phyloP scores from a whole-genome alignment of 2,888 invertebrate genomes.

The Argyresthia albistria region DNA sequence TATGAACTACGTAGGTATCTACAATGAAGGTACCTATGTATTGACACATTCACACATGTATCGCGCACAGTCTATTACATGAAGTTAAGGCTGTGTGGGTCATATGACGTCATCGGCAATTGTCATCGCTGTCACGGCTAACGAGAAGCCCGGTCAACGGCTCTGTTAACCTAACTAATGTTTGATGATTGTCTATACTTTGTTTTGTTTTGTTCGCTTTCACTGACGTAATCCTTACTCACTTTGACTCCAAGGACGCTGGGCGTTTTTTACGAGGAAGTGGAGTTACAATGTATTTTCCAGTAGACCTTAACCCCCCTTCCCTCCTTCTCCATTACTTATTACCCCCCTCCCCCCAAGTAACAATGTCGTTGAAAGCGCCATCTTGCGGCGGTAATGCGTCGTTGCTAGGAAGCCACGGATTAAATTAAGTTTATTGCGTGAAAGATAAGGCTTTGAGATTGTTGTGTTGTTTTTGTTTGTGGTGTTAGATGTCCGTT shows the following conservation, averaged over 20 bases:
- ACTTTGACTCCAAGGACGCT: slow-evolving; percentile 43
- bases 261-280: slow-evolving; percentile 58
- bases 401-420: slow-evolving; percentile 58
- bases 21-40: slow-evolving; percentile 36
- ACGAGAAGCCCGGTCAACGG: slow-evolving; percentile 48
- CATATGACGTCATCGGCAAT: slow-evolving; percentile 60
- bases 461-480: too few species aligned
- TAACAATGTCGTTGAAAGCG: slow-evolving; percentile 16
- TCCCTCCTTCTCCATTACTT: slow-evolving; percentile 16
- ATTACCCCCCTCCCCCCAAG: slow-evolving; percentile 32
- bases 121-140: slow-evolving; percentile 66
- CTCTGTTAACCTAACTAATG: slow-evolving; percentile 8
- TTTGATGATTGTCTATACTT: background rate
- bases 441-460: too few species aligned
- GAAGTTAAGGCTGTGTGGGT: slow-evolving; percentile 9
- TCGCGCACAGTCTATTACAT: slow-evolving; percentile 31
- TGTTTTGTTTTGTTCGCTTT: background rate
- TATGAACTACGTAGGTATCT: slow-evolving; percentile 12
- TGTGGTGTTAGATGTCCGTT: too few species aligned
- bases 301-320: slow-evolving; percentile 44
- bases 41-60: slow-evolving; percentile 30
- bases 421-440: slow-evolving; percentile 22
- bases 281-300: slow-evolving; percentile 20
- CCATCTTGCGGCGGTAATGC: slow-evolving; percentile 52
- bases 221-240: slow-evolving; percentile 17